Evolutionary conservation across 1,140 invertebrate species (phyloP), one percentile per base, ranked within the genome.

Genomic region (Psix sp.): DNA sequence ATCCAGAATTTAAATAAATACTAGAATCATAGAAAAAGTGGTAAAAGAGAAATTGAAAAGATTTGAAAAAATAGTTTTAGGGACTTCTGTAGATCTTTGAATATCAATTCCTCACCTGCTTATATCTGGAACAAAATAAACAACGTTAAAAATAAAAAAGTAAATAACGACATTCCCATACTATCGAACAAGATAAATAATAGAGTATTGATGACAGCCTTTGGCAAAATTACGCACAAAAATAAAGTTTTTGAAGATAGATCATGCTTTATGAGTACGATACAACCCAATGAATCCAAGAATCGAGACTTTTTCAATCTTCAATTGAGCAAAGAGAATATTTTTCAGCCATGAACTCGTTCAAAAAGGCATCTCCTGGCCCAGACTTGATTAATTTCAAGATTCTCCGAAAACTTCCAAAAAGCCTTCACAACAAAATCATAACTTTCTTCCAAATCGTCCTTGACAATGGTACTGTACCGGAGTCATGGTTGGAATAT

Each of bases 331-430:
- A 13, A 13, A 2, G 1, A 6, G 33, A 35, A 13, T 35, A 35
- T 13, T 13, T 5, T 3, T 35, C 33, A 1, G 33, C 33, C 1
- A 5, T 35, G 5, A 13, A 35, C 13, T 35, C 33, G 10, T 35
- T 35, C n/a, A 35, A 13, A 14, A 6, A 13, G 2, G 13, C n/a
- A 13, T 29, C 42, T 6, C 21, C 42, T 3, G 42, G 42, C 1
- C 42, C 21, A 9, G 42, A 45, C 11, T 9, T 45, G 11, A 45
- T 45, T 3, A 15, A 14, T 45, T 29, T 15, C 10, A n/a, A 9
- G 4, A 16, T 29, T 9, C 11, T 45, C 0, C 11, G 11, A 45
- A 26, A 15, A 15, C 3, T 45, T 1, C 42, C 42, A 15, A 16
- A 11, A 3, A 14, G 4, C 1, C 15, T 45, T 6, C 42, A 26